Evolutionary conservation across 2,113 vertebrate genomes (phyloP).

Genomic region (Seriola aureovittata): DNA sequence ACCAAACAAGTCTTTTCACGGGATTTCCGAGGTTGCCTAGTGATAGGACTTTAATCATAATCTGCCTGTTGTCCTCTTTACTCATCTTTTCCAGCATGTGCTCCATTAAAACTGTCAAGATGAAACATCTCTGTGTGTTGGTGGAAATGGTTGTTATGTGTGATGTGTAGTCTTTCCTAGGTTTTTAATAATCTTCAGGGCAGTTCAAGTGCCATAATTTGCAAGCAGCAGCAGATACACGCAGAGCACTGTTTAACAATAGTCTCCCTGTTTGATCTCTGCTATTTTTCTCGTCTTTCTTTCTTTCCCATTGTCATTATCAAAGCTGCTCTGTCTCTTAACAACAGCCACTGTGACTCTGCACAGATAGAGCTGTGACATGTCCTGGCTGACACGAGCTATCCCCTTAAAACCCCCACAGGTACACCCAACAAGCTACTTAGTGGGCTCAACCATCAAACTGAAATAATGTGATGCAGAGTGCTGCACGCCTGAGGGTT

Average conservation of each 20-base stretch:
- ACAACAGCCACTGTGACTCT: conserved; percentile 2
- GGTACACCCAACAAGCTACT: conserved; percentile 56
- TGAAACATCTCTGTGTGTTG: not conserved
- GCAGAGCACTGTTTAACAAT: not conserved
- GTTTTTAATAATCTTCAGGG: conserved; percentile 21
- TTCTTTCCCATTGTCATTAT: conserved; percentile 20
- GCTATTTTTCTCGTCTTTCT: conserved; percentile 17
- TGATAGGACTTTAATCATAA: not conserved
- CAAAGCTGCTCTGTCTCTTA: conserved; percentile 18
- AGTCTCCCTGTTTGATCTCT: conserved; percentile 17
- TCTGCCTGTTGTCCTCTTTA: not conserved
- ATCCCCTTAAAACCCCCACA: conserved; percentile 38
- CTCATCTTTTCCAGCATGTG: not conserved
- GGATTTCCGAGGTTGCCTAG: not conserved
- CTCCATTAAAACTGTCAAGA: not conserved
- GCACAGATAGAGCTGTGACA: conserved; percentile 34
- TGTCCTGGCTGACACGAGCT: conserved; percentile 31
- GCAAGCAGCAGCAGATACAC: not conserved
- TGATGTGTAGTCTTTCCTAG: conserved; percentile 1
- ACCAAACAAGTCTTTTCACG: not conserved
- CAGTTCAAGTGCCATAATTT: not conserved
- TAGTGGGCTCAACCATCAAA: conserved; percentile 49
- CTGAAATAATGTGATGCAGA: conserved; percentile 70
- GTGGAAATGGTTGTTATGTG: not conserved
- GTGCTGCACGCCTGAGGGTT: conserved; percentile 56